phyloP scores from a whole-genome alignment of 2,888 invertebrate species.

The Choreutis nemorana region DNA sequence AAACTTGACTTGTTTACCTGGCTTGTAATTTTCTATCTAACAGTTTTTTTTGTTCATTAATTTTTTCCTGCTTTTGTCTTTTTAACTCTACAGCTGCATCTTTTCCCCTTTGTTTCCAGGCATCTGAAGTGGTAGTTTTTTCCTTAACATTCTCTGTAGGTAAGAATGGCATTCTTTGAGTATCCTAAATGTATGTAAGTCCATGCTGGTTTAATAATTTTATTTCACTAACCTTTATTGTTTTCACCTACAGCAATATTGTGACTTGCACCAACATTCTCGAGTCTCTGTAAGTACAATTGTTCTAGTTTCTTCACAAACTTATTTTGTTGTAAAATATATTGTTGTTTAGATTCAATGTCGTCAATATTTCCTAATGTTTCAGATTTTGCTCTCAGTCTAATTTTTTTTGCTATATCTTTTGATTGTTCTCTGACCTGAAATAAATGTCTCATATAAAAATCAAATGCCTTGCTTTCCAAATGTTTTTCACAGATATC shows the following conservation, averaged over 20 bases:
- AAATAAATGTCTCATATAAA: conserved; percentile 17
- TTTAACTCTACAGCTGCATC: conserved; percentile 40
- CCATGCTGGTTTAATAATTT: no score
- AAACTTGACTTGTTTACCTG: conserved; percentile 22
- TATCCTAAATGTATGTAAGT: not conserved
- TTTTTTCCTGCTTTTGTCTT: conserved; percentile 37
- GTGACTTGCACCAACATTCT: conserved; percentile 43
- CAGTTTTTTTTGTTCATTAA: conserved; percentile 43
- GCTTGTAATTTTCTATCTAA: conserved; percentile 50
- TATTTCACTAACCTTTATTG: conserved; percentile 21
- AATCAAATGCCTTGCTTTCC: conserved; percentile 1
- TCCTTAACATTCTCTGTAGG: conserved; percentile 19
- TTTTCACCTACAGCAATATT: conserved; percentile 29
- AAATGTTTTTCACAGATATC: conserved; percentile 12
- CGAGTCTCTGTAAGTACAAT: conserved; percentile 34
- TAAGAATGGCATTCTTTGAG: conserved; percentile 3
- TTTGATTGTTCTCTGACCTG: conserved; percentile 63
- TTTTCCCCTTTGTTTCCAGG: conserved; percentile 41
- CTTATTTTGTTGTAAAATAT: conserved; percentile 40
- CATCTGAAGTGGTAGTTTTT: conserved; percentile 32
- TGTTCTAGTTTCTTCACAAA: conserved; percentile 43
- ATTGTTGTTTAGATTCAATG: conserved; percentile 36
- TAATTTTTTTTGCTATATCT: conserved; percentile 54
- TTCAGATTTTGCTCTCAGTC: conserved; percentile 50
- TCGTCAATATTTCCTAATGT: conserved; percentile 34